These are phyloP conservation scores for Meteorus cinctellus DNA, from an alignment of 2,888 invertebrate genomes.

Conservation along the genomic window DNA sequence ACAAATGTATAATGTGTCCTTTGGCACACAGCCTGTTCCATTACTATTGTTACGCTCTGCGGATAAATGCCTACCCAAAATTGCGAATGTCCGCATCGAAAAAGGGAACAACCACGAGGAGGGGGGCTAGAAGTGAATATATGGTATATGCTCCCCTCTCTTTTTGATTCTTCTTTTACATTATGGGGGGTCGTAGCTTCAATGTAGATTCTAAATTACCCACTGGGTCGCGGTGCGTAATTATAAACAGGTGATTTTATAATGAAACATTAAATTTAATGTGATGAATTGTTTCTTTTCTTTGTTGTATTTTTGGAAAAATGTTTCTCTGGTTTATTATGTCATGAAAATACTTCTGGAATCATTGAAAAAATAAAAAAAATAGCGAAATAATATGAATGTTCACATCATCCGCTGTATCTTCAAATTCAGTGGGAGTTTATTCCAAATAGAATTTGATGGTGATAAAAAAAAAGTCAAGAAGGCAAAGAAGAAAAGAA, in stretches of 20 bases:
- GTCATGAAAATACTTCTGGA: no score
- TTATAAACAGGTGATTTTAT: no score
- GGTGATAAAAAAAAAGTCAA: slow-evolving; percentile 41
- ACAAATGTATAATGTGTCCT: slow-evolving; percentile 2
- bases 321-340: no score
- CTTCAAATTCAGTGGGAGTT: background rate
- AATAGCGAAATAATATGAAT: background rate
- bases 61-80: slow-evolving; percentile 44
- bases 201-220: background rate
- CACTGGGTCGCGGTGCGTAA: no score
- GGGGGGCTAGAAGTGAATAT: background rate
- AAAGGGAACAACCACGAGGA: slow-evolving; percentile 15
- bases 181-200: background rate
- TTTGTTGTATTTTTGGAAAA: no score
- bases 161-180: background rate
- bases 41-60: slow-evolving; percentile 37
- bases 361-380: background rate
- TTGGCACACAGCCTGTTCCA: slow-evolving; percentile 26
- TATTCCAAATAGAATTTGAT: slow-evolving; percentile 6
- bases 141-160: background rate
- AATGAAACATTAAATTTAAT: no score
- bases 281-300: no score
- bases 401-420: background rate
- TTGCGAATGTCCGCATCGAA: slow-evolving; percentile 48
- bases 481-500: slow-evolving; percentile 40